These are phyloP conservation scores for Philaenus spumarius DNA, from an alignment of 1,140 invertebrate genomes.

Conservation along the genomic window DNA sequence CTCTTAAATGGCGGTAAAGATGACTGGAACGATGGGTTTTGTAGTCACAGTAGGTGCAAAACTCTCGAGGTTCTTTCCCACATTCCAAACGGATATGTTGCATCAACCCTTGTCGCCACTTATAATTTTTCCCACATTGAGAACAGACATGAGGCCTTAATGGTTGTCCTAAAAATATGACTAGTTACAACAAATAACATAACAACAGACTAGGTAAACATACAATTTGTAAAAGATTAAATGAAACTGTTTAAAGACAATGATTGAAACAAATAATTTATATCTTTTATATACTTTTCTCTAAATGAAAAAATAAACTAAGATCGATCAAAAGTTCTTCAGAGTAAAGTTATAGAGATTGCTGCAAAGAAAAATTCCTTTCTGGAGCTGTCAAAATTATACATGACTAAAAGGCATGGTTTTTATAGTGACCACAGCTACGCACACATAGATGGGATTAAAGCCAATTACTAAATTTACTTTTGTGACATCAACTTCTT, in stretches of 20 bases:
- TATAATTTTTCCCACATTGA: conserved; percentile 22
- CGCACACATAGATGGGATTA: no score
- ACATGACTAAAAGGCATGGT: no score
- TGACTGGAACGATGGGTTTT: conserved; percentile 39
- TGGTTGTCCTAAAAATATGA: background rate
- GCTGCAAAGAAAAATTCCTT: no score
- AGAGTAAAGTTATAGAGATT: no score
- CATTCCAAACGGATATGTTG: conserved; percentile 38
- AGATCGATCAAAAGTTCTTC: no score
- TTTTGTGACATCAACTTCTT: no score
- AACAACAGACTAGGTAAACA: background rate
- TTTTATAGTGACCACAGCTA: no score
- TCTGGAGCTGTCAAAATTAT: no score
- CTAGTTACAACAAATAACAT: background rate
- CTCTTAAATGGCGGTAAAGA: conserved; percentile 11
- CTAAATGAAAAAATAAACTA: no score
- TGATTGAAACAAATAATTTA: background rate
- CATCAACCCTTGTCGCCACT: conserved; percentile 4
- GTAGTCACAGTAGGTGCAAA: conserved; percentile 47
- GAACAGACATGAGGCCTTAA: conserved; percentile 5
- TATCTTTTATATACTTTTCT: no score
- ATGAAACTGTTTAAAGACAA: background rate
- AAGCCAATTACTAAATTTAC: no score
- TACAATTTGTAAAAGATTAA: background rate
- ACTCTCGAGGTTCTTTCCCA: conserved; percentile 46